Evolutionary conservation across 2,113 vertebrate species (phyloP), one percentile per base, ranked within the genome.

Genomic region (Sterna hirundo): DNA sequence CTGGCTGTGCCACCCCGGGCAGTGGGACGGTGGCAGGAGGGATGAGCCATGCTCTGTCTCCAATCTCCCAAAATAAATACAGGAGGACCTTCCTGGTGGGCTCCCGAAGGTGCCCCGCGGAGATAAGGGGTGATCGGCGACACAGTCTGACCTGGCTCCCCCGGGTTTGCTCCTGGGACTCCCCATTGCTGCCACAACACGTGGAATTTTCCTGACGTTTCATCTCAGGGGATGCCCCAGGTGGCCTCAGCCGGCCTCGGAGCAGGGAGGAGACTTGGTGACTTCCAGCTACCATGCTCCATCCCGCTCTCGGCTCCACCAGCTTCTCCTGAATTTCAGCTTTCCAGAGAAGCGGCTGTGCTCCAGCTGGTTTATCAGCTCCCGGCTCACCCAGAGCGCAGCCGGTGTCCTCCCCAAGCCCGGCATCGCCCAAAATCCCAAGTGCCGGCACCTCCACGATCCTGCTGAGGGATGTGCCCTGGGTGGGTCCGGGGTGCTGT

Each of bases 261-360:
- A 46, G 54, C 29, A 21, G 6, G 19, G 49, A 42, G 29, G 79
- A 34, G 60, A 76, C 47, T 16, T 32, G 55, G 66, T 78, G 75
- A 47, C 42, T 83, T 62, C 52, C 65, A 55, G 16, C 26, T 29
- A 4, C 69, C 32, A 6, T 3, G 5, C 11, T 8, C 4, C 0
- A 0, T 40, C 0, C 0, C 15, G 5, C 16, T 12, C 22, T 46
- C 0, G 2, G 40, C 34, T 44, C 54, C 47, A 19, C 15, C 10
- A 2, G 15, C 34, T 86, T 58, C 88, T 62, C 74, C 54, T 32
- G 61, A 55, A 57, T 70, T 79, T 40, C 11, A 1, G 11, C 9
- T 83, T 64, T n/a, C 69, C 3, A 1, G n/a, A 68, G n/a, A 34
- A 57, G 29, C 6, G 29, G 25, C 46, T 5, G 1, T 14, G 55